phyloP scores from a whole-genome alignment of 2,113 vertebrate genomes.

The Okapia johnstoni region DNA sequence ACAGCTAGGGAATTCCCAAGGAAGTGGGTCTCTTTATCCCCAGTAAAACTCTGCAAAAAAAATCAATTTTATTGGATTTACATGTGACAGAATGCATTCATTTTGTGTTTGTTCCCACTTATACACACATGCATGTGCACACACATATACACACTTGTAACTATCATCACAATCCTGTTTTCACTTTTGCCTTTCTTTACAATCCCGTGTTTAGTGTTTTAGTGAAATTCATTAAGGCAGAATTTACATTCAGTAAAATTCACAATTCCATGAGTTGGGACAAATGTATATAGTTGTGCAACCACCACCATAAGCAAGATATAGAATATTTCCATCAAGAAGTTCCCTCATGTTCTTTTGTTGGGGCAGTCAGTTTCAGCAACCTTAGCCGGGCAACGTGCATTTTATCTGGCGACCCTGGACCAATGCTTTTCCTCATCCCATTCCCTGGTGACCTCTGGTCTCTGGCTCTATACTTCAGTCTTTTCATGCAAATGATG shows the following conservation, averaged over 20 bases:
- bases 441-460: neutral
- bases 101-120: neutral
- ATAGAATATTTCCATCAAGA: neutral
- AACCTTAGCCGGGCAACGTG: neutral
- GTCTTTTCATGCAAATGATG: neutral
- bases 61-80: neutral
- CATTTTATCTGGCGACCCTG: neutral
- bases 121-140: rapidly evolving
- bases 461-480: neutral
- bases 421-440: neutral
- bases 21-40: neutral
- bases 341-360: neutral
- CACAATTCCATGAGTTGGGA: neutral
- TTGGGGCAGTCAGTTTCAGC: neutral
- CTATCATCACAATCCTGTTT: neutral
- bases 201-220: neutral
- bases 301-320: neutral
- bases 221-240: neutral
- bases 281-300: neutral
- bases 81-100: neutral
- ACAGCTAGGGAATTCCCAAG: neutral
- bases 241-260: neutral
- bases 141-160: neutral
- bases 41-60: neutral
- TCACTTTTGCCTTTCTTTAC: neutral